phyloP scores from a whole-genome alignment of 2,797 vertebrate genomes.

The Clarias fuscus region DNA sequence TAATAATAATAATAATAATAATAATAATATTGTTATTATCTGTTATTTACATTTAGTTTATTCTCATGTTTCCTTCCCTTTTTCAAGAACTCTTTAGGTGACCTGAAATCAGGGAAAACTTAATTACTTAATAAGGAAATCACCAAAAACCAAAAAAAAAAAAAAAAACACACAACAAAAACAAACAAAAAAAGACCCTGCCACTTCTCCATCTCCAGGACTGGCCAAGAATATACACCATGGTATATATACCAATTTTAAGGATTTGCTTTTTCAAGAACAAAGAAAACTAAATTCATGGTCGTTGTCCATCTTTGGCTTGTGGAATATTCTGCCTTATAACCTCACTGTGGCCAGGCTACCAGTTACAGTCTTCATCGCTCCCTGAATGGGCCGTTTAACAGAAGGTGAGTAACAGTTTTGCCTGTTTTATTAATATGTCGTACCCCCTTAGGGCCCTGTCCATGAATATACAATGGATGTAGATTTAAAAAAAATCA shows the following conservation, averaged over 20 bases:
- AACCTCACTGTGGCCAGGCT: not conserved
- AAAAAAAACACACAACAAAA: constrained; percentile 17
- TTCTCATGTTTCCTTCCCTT: constrained; percentile 1
- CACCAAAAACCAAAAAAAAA: constrained; percentile 13
- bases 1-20: no score
- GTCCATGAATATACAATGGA: not conserved
- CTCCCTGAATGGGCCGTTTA: not conserved
- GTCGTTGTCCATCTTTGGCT: constrained; percentile 35
- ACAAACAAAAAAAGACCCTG: not conserved
- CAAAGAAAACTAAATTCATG: constrained; percentile 29
- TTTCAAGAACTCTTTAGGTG: constrained; percentile 35
- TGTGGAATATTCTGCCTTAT: constrained; percentile 17
- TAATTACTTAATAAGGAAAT: constrained; percentile 24
- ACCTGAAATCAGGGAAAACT: constrained; percentile 46
- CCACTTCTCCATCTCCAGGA: constrained; percentile 40
- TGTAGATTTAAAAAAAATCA: no score
- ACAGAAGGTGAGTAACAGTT: constrained; percentile 48
- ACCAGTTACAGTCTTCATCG: not conserved
- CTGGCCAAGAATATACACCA: constrained; percentile 32
- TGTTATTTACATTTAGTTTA: not conserved
- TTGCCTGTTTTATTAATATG: not conserved
- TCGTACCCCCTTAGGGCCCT: not conserved
- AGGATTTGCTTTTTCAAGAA: constrained; percentile 34
- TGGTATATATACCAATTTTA: constrained; percentile 42
- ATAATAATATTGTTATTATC: not conserved